Conservation (phyloP, 2,113 vertebrate genomes). For the Pelmatolapia mariae region DNA sequence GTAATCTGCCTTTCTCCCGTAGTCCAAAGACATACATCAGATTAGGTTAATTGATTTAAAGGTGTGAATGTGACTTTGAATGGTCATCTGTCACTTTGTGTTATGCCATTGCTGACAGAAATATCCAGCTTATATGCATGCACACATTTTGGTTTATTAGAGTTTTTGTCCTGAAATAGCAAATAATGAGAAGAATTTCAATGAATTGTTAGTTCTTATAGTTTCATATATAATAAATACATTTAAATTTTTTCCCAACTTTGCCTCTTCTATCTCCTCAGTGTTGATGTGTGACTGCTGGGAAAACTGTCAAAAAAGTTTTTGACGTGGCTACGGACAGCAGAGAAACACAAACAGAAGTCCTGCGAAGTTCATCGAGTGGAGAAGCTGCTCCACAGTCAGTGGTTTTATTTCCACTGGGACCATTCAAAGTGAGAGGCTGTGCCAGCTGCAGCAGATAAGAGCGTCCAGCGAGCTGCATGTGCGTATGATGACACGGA, state of each 20-base stretch:
- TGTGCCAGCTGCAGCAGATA: conserved; percentile 18
- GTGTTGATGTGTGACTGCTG: neutral
- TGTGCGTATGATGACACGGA: neutral
- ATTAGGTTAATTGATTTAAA: neutral
- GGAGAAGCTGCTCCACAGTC: neutral
- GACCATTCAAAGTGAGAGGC: neutral
- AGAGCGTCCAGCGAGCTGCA: neutral
- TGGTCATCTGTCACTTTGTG: neutral
- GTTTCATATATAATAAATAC: neutral
- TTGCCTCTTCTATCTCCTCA: neutral
- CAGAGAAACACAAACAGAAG: neutral
- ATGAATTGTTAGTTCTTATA: neutral
- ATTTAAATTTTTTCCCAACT: neutral
- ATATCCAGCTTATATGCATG: neutral
- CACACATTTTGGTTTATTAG: neutral
- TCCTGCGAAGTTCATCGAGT: neutral
- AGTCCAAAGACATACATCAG: neutral
- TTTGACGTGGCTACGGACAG: neutral
- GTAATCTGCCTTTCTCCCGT: neutral
- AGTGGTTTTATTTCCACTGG: conserved; percentile 11
- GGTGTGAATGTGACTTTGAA: neutral
- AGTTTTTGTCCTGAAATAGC: neutral
- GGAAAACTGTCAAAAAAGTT: neutral
- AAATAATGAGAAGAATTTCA: neutral
- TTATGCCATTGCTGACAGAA: neutral